These are phyloP conservation scores for Trachelus tabidus DNA, from an alignment of 2,888 invertebrate genomes.

Conservation along the genomic window DNA sequence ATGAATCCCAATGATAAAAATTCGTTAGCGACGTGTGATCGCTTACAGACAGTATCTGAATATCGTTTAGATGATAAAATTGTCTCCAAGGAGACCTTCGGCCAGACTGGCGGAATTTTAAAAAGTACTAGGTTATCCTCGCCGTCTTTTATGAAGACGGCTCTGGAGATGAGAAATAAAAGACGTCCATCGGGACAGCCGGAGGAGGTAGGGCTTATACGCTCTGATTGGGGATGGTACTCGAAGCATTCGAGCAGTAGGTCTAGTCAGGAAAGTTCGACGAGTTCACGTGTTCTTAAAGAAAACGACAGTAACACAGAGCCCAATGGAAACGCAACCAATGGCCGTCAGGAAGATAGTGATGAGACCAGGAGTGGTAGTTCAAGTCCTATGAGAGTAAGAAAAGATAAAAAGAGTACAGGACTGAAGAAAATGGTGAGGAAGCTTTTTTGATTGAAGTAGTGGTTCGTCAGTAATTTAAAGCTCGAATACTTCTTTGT, in stretches of 20 bases:
- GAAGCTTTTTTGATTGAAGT: constrained; percentile 78
- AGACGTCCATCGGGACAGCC: constrained; percentile 43
- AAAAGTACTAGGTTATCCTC: constrained; percentile 49
- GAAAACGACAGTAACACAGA: constrained; percentile 39
- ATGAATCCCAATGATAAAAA: neutral
- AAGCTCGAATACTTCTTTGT: neutral
- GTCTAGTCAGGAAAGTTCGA: constrained; percentile 36
- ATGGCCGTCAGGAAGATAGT: constrained; percentile 43
- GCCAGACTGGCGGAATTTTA: constrained; percentile 30
- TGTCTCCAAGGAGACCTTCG: neutral
- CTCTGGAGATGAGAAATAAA: constrained; percentile 61
- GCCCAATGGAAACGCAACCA: constrained; percentile 38
- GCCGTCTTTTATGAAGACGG: constrained; percentile 66
- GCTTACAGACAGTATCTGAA: neutral
- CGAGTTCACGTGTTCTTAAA: constrained; percentile 16
- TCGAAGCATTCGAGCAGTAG: constrained; percentile 36
- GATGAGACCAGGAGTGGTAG: constrained; percentile 51
- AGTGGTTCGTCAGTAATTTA: constrained; percentile 10
- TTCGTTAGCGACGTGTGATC: neutral
- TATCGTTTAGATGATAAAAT: neutral
- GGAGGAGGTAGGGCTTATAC: constrained; percentile 41
- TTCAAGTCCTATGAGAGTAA: constrained; percentile 50
- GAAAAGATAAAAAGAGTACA: constrained; percentile 74
- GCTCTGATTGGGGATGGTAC: constrained; percentile 59
- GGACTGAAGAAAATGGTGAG: constrained; percentile 82